Evolutionary conservation across 2,113 vertebrate genomes (phyloP).

Genomic region (Brevimyrus niger): DNA sequence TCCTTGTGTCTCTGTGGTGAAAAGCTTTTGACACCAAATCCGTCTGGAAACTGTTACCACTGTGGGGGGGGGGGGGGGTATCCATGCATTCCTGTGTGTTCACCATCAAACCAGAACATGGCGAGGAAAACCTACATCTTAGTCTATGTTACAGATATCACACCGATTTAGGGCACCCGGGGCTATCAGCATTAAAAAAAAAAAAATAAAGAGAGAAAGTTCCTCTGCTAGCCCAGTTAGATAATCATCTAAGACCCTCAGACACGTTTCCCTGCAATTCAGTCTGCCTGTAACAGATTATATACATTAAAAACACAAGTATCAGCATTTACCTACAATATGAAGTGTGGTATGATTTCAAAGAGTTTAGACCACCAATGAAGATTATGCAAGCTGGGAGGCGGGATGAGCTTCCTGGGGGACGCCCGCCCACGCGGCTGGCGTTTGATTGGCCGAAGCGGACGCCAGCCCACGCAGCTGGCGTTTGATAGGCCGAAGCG

Average conservation of each 20-base stretch:
- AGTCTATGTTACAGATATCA: constrained; percentile 21
- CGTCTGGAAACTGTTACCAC: constrained; percentile 32
- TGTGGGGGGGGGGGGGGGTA: constrained; percentile 21
- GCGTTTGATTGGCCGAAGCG: no score
- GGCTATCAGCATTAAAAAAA: not conserved
- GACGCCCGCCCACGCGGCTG: no score
- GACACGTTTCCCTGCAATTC: not conserved
- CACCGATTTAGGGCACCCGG: not conserved
- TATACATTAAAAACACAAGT: not conserved
- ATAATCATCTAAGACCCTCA: not conserved
- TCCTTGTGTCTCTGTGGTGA: constrained; percentile 38
- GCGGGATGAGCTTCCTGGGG: not conserved
- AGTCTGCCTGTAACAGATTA: not conserved
- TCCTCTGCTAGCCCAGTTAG: not conserved
- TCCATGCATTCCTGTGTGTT: constrained; percentile 44
- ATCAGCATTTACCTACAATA: not conserved
- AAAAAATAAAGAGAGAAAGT: not conserved
- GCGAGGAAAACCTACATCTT: constrained; percentile 44
- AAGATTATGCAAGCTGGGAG: not conserved
- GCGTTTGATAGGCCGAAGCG: no score
- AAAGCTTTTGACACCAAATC: constrained; percentile 41
- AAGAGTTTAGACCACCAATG: not conserved
- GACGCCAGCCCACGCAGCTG: no score
- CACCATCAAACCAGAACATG: constrained; percentile 35
- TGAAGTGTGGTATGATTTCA: not conserved